Evolutionary conservation across 1,140 invertebrate genomes (phyloP), one percentile per base, ranked within the genome.

Genomic region (Polypedilum pembai): DNA sequence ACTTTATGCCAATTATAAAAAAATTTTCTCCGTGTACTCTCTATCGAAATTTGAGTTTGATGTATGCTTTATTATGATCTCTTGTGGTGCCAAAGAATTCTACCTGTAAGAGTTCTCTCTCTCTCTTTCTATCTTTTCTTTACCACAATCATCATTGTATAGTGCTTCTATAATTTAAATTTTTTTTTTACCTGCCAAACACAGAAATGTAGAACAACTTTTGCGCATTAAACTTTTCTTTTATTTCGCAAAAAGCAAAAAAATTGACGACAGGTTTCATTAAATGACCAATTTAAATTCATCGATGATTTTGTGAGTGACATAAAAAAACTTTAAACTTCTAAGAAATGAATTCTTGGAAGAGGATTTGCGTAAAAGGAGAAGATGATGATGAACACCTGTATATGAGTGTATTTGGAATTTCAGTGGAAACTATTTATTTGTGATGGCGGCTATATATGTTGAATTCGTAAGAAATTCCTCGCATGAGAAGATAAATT

Each of bases 11-110:
- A n/a, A n/a, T n/a, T n/a, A n/a, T n/a, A n/a, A n/a, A n/a, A n/a
- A n/a, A n/a, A n/a, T n/a, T n/a, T n/a, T n/a, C n/a, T n/a, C n/a
- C n/a, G n/a, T n/a, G n/a, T 33, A 33, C 5, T 33, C 24, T 33
- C 24, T 33, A 33, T 33, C 24, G 24, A 33, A 33, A 33, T 33
- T 33, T 33, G 24, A n/a, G 45, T n/a, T 56, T 56, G 45, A 56
- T 56, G n/a, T 56, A 56, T 56, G 45, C 24, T 56, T 56, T 56
- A 56, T 56, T 56, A 56, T 56, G 45, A 56, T 56, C 45, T 56
- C 45, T 56, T 56, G 45, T 56, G 45, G 45, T 56, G 45, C 45
- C 12, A 56, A 56, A 56, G 45, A 56, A 56, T 56, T 56, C n/a
- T 56, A 56, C 45, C 45, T 56, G 45, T 56, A 56, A n/a, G n/a